Base-by-base conservation (phyloP, 1,140 invertebrate species). In the Brachionus plicatilis region DNA sequence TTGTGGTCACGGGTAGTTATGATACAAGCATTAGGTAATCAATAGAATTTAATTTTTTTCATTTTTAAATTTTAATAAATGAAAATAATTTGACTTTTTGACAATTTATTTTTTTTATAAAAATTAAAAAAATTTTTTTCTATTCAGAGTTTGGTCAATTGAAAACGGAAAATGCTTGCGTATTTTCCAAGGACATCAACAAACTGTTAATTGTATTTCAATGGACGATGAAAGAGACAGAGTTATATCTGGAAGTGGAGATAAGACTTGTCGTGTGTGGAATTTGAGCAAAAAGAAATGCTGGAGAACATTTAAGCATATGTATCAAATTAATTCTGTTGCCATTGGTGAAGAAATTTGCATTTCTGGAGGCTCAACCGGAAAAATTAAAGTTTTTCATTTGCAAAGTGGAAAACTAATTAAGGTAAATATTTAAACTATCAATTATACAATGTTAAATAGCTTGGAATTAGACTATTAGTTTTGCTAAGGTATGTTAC, bases 341-440 rank as follows among this genome's bases (percentile, higher is more conserved):
- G 87, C 87, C 5, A 85, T 90, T 60, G 86, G 85, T 41, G 43
- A 85, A 45, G 88, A 89, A 65, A 45, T 87, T 11, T 88, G 87
- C 79, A 86, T 89, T 47, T 86, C 87, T 75, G 89, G 89, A 3
- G 89, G 88, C 86, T 86, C 88, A 50, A 85, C 84, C 76, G 89
- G 89, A 6, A 86, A 86, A 82, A 87, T 90, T n/a, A 90, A 88
- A 85, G 88, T 90, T 29, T 90, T 89, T 89, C 86, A 89, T 83
- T 79, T 89, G 6, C 83, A 85, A 33, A 86, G 87, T 68, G 88
- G 88, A 17, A 85, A 88, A 82, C 85, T 89, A 2, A 86, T 89
- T 41, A 90, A 90, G 86, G 89, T 60, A 60, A 60, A 60, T 60
- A 60, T 60, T 60, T 60, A 60, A 60, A 60, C 53, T 60, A 20